These are phyloP conservation scores for Cryptoleucopteryx plumbea DNA, from an alignment of 2,113 vertebrate genomes.

Conservation along the genomic window DNA sequence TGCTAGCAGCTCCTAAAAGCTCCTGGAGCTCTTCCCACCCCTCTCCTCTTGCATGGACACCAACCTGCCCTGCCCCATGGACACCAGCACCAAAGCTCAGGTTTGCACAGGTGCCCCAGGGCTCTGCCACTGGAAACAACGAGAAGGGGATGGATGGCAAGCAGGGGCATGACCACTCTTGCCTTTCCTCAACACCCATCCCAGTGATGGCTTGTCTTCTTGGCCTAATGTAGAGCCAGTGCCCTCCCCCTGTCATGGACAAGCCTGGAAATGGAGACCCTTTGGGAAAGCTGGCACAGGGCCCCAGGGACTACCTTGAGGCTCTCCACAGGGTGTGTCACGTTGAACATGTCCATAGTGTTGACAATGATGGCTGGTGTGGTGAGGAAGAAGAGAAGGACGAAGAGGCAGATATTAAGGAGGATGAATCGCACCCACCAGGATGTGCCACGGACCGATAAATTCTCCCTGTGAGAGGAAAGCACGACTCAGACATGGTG, in stretches of 20 bases:
- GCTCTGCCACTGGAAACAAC: background rate
- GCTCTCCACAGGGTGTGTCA: slow-evolving; percentile 90
- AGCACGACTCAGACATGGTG: background rate
- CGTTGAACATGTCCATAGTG: slow-evolving; percentile 97
- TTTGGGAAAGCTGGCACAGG: background rate
- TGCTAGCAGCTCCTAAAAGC: background rate
- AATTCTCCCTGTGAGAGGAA: slow-evolving; percentile 85
- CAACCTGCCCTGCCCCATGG: background rate
- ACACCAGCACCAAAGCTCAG: background rate
- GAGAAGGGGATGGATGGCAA: background rate
- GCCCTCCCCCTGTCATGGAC: background rate
- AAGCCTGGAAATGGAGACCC: background rate
- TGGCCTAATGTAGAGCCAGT: background rate
- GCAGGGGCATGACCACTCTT: background rate
- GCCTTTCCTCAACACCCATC: background rate
- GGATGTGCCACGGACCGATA: slow-evolving; percentile 84
- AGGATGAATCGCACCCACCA: slow-evolving; percentile 92
- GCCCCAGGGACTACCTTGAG: slow-evolving; percentile 74
- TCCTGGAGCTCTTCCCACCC: background rate
- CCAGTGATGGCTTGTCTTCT: background rate
- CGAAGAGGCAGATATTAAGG: slow-evolving; percentile 91
- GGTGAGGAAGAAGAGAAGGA: slow-evolving; percentile 97
- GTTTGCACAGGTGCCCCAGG: background rate
- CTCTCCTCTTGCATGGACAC: background rate
- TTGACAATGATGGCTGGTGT: slow-evolving; percentile 96